Evolutionary conservation across 2,888 invertebrate species (phyloP).

Genomic region (Andrena chrysosceles): DNA sequence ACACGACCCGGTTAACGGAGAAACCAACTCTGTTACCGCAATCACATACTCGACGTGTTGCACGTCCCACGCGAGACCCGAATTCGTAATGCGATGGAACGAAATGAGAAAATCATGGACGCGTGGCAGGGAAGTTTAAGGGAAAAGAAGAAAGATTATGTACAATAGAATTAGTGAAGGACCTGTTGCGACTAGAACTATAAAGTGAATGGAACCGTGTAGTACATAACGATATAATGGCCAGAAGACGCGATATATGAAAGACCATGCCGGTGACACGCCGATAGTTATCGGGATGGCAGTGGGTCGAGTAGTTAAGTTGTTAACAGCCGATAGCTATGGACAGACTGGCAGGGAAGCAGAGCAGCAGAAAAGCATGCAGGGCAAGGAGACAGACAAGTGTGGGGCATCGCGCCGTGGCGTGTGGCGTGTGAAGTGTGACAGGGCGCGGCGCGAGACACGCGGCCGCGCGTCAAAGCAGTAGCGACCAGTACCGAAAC

Average conservation of each 20-base stretch:
- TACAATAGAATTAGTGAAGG: background rate
- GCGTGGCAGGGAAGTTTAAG: background rate
- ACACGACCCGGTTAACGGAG: constrained; percentile 52
- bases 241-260: background rate
- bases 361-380: constrained; percentile 12
- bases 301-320: background rate
- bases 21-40: constrained; percentile 46
- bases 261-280: constrained; percentile 1
- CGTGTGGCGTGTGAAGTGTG: constrained; percentile 58
- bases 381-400: background rate
- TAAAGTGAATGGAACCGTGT: no score
- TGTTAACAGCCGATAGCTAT: background rate
- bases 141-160: background rate
- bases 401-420: constrained; percentile 44
- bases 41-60: constrained; percentile 34
- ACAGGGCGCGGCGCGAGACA: no score
- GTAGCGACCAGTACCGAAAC: constrained; percentile 23
- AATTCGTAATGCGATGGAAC: constrained; percentile 49
- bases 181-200: background rate
- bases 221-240: background rate
- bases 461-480: constrained; percentile 40
- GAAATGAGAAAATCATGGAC: constrained; percentile 28
- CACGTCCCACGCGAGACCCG: constrained; percentile 30
- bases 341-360: background rate
- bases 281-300: background rate